A percentile compares a stretch with the other conserved stretches of the same genome.
Evolutionary conservation across 2,888 invertebrate genomes (phyloP).

Genomic region (Scrobipalpa atriplicella): DNA sequence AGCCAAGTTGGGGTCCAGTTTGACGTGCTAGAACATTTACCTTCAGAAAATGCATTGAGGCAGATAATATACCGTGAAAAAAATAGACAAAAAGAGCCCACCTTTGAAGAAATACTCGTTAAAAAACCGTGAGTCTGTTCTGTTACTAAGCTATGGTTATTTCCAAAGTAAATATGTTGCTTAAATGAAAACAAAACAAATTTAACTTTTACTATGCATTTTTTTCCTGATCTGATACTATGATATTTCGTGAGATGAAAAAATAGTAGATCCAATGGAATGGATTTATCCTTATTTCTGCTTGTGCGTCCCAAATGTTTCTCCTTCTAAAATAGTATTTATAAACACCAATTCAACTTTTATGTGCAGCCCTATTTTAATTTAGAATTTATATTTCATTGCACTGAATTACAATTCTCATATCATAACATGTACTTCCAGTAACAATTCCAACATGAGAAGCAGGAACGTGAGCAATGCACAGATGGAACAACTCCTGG

Average conservation of each 20-base stretch:
- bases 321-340: no score
- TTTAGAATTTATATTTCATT: no score
- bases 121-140: not conserved
- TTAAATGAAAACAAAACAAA: no score
- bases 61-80: constrained; percentile 9
- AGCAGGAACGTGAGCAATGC: constrained; percentile 32
- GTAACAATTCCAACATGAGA: constrained; percentile 3
- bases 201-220: no score
- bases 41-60: not conserved
- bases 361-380: no score
- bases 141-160: not conserved
- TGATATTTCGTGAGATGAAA: no score
- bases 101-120: constrained; percentile 11
- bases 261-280: no score
- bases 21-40: constrained; percentile 18
- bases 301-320: no score
- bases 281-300: no score
- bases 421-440: not conserved
- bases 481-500: constrained; percentile 52
- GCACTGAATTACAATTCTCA: no score
- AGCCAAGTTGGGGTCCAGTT: not conserved
- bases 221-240: no score
- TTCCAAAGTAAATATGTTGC: not conserved
- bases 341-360: no score
- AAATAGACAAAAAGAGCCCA: constrained; percentile 1